These are phyloP conservation scores for Thryonomys swinderianus DNA, from an alignment of 2,113 vertebrate genomes.

Conservation along the genomic window DNA sequence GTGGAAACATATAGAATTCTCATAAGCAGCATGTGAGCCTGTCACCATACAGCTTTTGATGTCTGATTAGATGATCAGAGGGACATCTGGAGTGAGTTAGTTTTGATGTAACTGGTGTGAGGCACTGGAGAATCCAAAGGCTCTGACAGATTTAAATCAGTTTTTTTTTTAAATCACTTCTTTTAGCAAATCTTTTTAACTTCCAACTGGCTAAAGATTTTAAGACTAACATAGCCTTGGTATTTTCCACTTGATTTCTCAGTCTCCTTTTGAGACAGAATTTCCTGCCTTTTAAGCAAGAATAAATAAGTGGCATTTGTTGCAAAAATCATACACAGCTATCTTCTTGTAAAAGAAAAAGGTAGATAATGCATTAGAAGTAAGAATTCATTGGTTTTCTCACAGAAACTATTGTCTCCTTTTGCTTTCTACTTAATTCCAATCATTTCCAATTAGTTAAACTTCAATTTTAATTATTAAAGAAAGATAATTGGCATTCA, in stretches of 20 bases:
- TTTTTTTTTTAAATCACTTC: constrained; percentile 65
- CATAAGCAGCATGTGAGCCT: constrained; percentile 84
- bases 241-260: constrained; percentile 67
- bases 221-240: constrained; percentile 74
- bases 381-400: neutral
- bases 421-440: constrained; percentile 35
- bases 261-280: constrained; percentile 44
- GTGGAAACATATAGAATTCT: constrained; percentile 80
- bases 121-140: constrained; percentile 78
- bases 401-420: neutral
- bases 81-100: constrained; percentile 88
- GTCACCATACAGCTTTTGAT: constrained; percentile 85
- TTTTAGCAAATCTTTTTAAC: constrained; percentile 67
- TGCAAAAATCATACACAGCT: neutral
- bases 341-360: neutral
- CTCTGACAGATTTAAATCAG: constrained; percentile 79
- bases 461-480: constrained; percentile 33
- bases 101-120: constrained; percentile 85
- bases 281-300: constrained; percentile 18
- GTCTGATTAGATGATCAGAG: constrained; percentile 87
- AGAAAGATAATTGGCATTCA: constrained; percentile 55
- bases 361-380: constrained; percentile 3
- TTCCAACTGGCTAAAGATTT: constrained; percentile 70
- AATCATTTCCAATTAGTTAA: neutral
- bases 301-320: constrained; percentile 33